Conservation (phyloP, 2,797 vertebrate species). For the Sebastes matsubarae region DNA sequence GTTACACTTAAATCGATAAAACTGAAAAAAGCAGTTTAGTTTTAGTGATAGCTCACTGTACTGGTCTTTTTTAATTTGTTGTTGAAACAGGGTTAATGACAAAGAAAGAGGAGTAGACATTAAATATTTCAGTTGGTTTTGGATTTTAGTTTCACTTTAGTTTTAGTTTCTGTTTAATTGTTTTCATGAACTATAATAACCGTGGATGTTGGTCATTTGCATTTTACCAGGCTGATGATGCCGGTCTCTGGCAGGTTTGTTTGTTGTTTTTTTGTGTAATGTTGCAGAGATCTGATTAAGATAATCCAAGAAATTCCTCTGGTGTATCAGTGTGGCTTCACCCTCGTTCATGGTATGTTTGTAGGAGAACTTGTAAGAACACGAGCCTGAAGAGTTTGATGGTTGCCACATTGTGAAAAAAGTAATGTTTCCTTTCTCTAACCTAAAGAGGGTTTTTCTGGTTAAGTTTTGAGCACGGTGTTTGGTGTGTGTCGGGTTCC, state of each 20-base stretch:
- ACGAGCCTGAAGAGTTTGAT: neutral
- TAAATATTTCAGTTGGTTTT: neutral
- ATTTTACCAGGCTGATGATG: neutral
- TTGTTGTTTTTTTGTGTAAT: neutral
- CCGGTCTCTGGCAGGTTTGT: no score
- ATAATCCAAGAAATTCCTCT: neutral
- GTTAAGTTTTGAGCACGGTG: neutral
- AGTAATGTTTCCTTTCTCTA: neutral
- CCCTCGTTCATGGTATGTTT: neutral
- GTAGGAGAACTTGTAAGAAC: no score
- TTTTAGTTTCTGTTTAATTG: neutral
- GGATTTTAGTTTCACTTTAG: neutral
- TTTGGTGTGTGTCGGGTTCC: neutral
- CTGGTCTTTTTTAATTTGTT: neutral
- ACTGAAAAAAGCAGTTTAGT: neutral
- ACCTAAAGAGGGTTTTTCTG: neutral
- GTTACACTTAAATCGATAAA: neutral
- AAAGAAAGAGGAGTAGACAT: neutral
- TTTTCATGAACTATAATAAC: neutral
- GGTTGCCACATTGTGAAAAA: neutral
- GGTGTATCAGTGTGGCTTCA: neutral
- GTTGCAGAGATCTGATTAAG: neutral
- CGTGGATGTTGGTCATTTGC: no score
- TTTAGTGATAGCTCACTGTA: neutral
- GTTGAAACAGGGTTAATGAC: neutral